Percentiles rank a stretch among this genome's conserved stretches.
These are phyloP conservation scores for Cavia porcellus DNA, from an alignment of 2,113 vertebrate species.

Conservation along the genomic window DNA sequence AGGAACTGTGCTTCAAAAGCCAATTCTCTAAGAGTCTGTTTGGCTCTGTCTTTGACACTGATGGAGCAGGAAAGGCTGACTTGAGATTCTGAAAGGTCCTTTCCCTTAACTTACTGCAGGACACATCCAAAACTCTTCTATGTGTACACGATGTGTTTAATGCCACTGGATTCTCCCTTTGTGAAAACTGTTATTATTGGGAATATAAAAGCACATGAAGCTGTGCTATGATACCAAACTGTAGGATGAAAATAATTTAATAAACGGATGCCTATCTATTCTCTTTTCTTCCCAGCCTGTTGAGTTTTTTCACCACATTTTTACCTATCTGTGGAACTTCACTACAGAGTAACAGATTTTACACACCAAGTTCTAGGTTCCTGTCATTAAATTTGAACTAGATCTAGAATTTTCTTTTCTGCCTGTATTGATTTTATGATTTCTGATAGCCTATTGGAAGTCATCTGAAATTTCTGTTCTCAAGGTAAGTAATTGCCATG, in stretches of 20 bases:
- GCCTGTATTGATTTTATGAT: not conserved
- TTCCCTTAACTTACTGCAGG: not conserved
- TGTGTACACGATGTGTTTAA: not conserved
- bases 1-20: constrained; percentile 50
- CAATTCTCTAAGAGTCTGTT: constrained; percentile 60
- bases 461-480: constrained; percentile 1
- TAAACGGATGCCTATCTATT: not conserved
- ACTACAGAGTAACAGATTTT: not conserved
- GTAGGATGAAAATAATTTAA: not conserved
- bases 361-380: not conserved
- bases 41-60: constrained; percentile 63
- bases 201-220: not conserved
- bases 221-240: not conserved
- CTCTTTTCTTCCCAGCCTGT: not conserved
- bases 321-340: not conserved
- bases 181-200: not conserved
- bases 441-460: not conserved
- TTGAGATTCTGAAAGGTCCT: not conserved
- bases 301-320: not conserved
- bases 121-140: accelerated
- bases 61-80: constrained; percentile 21
- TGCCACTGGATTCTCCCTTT: not conserved
- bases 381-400: not conserved
- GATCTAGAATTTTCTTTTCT: not conserved
- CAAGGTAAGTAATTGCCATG: not conserved